These are phyloP conservation scores for Tetrapedia diversipes DNA, from an alignment of 2,888 invertebrate species.

Conservation along the genomic window DNA sequence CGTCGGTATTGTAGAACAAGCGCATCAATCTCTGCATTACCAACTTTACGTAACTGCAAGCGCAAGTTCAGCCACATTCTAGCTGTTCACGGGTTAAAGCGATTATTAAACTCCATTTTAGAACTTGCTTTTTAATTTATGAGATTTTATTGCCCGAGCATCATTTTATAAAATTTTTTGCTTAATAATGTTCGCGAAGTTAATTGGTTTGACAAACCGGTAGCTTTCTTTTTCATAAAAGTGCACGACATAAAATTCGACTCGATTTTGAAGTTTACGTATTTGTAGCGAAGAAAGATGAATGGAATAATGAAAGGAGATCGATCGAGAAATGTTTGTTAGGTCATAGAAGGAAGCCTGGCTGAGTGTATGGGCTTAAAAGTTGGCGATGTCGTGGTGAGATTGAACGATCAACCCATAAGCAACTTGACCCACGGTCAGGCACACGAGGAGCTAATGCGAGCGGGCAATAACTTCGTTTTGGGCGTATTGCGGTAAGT, in stretches of 20 bases:
- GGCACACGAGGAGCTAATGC: slow-evolving; percentile 89
- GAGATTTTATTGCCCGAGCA: too few species aligned
- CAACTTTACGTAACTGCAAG: neutral
- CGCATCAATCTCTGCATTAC: neutral
- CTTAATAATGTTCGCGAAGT: too few species aligned
- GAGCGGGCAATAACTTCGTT: slow-evolving; percentile 89
- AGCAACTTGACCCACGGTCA: slow-evolving; percentile 89
- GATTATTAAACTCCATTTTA: neutral
- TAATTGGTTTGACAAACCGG: too few species aligned
- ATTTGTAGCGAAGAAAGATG: neutral
- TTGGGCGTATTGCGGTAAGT: slow-evolving; percentile 89
- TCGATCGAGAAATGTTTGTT: slow-evolving; percentile 51
- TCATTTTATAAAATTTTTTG: too few species aligned
- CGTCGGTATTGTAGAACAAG: slow-evolving; percentile 23
- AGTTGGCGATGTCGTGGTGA: slow-evolving; percentile 92
- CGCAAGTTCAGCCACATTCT: neutral
- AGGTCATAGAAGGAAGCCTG: slow-evolving; percentile 92
- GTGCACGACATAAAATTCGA: too few species aligned
- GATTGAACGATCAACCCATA: slow-evolving; percentile 89
- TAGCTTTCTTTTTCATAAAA: too few species aligned
- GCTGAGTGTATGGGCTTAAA: slow-evolving; percentile 92
- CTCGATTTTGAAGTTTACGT: too few species aligned
- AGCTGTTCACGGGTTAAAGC: neutral
- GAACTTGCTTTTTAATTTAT: too few species aligned
- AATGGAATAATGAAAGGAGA: neutral